Evolutionary conservation across 2,888 invertebrate genomes (phyloP), one percentile per base, ranked within the genome.

Genomic region (Phanerotoma sp.): DNA sequence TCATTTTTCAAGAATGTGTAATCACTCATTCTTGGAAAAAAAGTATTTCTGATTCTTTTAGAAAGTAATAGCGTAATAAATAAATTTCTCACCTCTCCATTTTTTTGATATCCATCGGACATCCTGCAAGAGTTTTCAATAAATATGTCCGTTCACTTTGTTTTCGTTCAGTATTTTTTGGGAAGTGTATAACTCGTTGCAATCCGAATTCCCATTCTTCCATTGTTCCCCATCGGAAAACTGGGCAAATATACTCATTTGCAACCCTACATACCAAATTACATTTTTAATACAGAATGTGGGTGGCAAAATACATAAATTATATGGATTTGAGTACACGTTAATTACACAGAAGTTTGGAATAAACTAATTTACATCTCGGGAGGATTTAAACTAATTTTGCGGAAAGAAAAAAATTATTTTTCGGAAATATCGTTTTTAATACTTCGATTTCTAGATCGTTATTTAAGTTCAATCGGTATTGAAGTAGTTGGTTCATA

Each of bases 141-240:
- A 91, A 80, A 73, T 87, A 90, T 0, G 89, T 89, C 62, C 91
- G 79, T 72, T 91, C 91, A 62, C 84, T 89, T 66, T 85, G 86
- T 63, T 85, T 85, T 44, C 90, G 80, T 25, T 71, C 71, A 10
- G 51, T 53, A 15, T 65, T 69, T 1, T 83, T 82, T 2, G 91
- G 89, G 76, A 91, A 91, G 67, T 88, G 84, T 46, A 88, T 85
- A 0, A 91, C 85, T 9, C 90, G 81, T 61, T 90, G 84, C 1
- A 92, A 79, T 30, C 90, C 91, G 64, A 91, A 91, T 61, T 90
- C 85, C 91, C 91, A 92, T 73, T 91, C 91, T 40, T 88, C 85
- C 63, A 82, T 81, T 0, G 87, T 84, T 1, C 91, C 91, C 86
- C 89, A 91, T 76, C 86, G 86, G 75, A 91, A 91, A 1, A 91